Evolutionary conservation across 2,797 vertebrate genomes (phyloP).

Genomic region (Sitta carolinensis): DNA sequence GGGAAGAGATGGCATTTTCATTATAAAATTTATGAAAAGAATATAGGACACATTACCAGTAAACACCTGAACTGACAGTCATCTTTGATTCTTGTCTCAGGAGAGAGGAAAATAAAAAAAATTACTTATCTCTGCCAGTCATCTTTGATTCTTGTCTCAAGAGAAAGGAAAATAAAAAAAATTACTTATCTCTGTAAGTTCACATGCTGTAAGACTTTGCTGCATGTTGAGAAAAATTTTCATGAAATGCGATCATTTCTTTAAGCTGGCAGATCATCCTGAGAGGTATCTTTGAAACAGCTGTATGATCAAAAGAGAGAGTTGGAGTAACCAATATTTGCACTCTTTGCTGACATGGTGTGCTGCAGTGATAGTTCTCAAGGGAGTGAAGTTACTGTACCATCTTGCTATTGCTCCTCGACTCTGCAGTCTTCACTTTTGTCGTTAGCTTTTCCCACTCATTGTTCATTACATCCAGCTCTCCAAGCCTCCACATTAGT

Average conservation of each 20-base stretch:
- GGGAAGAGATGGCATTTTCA: neutral
- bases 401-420: neutral
- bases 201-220: rapidly evolving
- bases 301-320: neutral
- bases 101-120: neutral
- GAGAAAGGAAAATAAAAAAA: neutral
- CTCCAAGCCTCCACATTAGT: neutral
- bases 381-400: neutral
- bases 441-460: neutral
- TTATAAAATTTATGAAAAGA: neutral
- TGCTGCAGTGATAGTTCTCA: rapidly evolving
- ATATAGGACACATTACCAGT: neutral
- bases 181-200: neutral
- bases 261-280: neutral
- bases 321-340: neutral
- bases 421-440: neutral
- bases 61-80: neutral
- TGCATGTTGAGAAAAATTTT: neutral
- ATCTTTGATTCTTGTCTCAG: neutral
- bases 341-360: neutral
- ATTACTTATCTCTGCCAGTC: neutral
- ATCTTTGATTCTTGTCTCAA: neutral
- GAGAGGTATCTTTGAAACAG: neutral
- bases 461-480: neutral
- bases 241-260: neutral